Evolutionary conservation across 2,888 invertebrate genomes (phyloP).

Genomic region (Spicauda simplicius): DNA sequence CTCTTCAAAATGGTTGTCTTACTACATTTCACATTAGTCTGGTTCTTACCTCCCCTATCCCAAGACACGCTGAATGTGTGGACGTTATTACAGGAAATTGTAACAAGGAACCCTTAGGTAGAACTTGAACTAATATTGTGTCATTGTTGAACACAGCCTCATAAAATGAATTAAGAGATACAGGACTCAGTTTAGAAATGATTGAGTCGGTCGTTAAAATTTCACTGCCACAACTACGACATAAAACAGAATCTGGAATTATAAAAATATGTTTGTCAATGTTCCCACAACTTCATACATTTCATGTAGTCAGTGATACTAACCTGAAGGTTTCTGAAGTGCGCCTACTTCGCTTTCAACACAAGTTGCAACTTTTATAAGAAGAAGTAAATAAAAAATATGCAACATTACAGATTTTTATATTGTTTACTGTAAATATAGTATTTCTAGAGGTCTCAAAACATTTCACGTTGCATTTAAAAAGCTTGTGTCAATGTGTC

Average conservation of each 20-base stretch:
- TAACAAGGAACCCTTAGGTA: constrained; percentile 55
- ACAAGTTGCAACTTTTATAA: constrained; percentile 30
- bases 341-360: constrained; percentile 16
- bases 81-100: constrained; percentile 59
- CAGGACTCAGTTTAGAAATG: constrained; percentile 53
- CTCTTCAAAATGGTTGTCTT: no score
- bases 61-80: constrained; percentile 55
- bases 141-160: constrained; percentile 60
- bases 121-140: constrained; percentile 58
- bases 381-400: constrained; percentile 28
- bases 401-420: constrained; percentile 34
- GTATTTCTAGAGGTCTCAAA: no score
- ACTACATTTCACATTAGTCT: neutral
- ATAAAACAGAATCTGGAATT: constrained; percentile 61
- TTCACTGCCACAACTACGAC: constrained; percentile 62
- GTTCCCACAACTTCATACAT: neutral
- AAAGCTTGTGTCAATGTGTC: no score
- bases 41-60: constrained; percentile 61
- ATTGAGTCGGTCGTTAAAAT: constrained; percentile 53
- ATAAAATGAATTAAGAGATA: constrained; percentile 54
- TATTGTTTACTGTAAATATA: neutral
- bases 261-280: constrained; percentile 11
- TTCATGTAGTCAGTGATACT: neutral
- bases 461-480: no score
- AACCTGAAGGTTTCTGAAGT: constrained; percentile 31